Conservation (phyloP, 1,140 invertebrate species). For the Capitella teleta region DNA sequence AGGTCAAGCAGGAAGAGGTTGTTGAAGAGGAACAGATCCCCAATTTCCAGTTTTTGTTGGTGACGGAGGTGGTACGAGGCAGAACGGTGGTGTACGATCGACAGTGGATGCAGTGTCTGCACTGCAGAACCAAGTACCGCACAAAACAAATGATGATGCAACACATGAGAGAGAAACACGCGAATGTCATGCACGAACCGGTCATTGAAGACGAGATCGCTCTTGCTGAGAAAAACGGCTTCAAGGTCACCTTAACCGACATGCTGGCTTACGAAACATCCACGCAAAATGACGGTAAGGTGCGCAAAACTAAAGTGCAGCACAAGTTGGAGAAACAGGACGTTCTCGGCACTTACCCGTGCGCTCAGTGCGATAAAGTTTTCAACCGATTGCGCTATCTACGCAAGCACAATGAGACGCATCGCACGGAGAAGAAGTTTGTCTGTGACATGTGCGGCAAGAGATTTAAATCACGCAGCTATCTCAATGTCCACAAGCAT, state of each 20-base stretch:
- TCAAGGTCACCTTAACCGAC: constrained; percentile 11
- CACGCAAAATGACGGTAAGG: constrained; percentile 7
- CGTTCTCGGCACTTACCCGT: constrained; percentile 23
- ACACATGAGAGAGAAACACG: constrained; percentile 14
- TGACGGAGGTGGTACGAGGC: constrained; percentile 14
- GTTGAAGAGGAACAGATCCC: background rate
- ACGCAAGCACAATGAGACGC: constrained; percentile 23
- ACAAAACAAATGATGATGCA: constrained; percentile 21
- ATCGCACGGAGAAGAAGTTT: constrained; percentile 21
- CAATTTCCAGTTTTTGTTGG: constrained; percentile 26
- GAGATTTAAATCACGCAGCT: constrained; percentile 26
- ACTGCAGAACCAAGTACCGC: constrained; percentile 20
- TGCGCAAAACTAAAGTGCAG: constrained; percentile 1
- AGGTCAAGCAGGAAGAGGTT: background rate
- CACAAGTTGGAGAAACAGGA: constrained; percentile 27
- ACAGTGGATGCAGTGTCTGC: constrained; percentile 23
- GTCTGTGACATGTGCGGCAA: constrained; percentile 33
- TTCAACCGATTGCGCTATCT: constrained; percentile 30
- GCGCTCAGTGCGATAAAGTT: constrained; percentile 27
- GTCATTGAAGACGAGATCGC: background rate
- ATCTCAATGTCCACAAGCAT: constrained; percentile 23
- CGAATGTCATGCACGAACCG: constrained; percentile 11
- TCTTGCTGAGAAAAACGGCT: background rate
- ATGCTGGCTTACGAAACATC: constrained; percentile 19
- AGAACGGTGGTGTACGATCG: constrained; percentile 15